These are phyloP conservation scores for Chelonus insularis DNA, from an alignment of 1,140 invertebrate genomes.

Conservation along the genomic window DNA sequence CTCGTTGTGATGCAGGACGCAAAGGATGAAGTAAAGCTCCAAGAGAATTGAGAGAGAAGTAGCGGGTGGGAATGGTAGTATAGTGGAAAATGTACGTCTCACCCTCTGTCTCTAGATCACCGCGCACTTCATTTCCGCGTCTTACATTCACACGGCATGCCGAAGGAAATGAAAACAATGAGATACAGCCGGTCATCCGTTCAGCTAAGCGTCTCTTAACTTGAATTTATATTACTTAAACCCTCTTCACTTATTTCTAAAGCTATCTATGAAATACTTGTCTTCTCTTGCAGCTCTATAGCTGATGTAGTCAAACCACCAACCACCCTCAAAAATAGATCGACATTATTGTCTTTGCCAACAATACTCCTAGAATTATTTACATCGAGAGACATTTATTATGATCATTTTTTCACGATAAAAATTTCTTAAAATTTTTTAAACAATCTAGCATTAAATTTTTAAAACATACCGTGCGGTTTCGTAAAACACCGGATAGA, in stretches of 20 bases:
- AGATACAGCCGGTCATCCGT: constrained; percentile 41
- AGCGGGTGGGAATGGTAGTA: neutral
- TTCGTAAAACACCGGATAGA: too few relatives aligned
- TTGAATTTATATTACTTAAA: constrained; percentile 31
- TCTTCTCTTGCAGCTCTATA: neutral
- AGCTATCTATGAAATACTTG: too few relatives aligned
- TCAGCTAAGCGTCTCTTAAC: constrained; percentile 27
- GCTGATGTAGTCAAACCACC: too few relatives aligned
- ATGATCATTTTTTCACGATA: too few relatives aligned
- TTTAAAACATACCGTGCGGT: too few relatives aligned
- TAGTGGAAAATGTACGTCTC: neutral
- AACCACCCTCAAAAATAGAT: too few relatives aligned
- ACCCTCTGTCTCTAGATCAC: constrained; percentile 29
- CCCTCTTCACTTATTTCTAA: constrained; percentile 5
- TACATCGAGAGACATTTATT: too few relatives aligned
- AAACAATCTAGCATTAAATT: too few relatives aligned
- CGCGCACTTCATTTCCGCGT: constrained; percentile 48
- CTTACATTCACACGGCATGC: constrained; percentile 33
- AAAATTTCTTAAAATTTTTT: too few relatives aligned
- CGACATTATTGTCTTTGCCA: too few relatives aligned
- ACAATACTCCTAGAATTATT: too few relatives aligned
- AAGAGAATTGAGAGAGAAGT: constrained; percentile 28
- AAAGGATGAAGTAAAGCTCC: constrained; percentile 26
- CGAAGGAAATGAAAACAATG: constrained; percentile 41
- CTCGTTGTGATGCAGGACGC: constrained; percentile 33